Evolutionary conservation across 2,113 vertebrate genomes (phyloP).

Genomic region (Aviceda subcristata): DNA sequence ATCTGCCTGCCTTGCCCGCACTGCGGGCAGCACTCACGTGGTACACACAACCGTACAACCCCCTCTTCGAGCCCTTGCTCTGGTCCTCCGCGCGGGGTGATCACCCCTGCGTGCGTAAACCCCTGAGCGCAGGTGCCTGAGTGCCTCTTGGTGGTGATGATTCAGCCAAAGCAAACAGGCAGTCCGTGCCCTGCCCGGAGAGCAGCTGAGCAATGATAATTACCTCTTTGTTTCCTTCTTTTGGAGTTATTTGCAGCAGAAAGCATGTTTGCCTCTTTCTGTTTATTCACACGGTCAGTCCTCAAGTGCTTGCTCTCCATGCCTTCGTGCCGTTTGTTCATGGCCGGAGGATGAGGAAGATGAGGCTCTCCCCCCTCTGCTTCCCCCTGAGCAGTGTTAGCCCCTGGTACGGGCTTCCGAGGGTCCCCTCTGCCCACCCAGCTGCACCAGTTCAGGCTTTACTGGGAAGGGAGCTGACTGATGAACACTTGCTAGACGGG

Average conservation of each 20-base stretch:
- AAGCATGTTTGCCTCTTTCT: not conserved
- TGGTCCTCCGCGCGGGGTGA: not conserved
- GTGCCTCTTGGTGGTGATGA: not conserved
- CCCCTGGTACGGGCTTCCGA: fast-evolving
- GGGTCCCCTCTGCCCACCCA: not conserved
- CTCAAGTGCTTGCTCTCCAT: not conserved
- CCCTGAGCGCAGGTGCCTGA: not conserved
- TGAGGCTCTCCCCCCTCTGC: not conserved
- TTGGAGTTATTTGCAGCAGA: not conserved
- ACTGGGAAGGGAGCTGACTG: not conserved
- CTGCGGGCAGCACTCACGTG: not conserved
- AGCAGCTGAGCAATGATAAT: not conserved
- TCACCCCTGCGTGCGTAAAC: fast-evolving
- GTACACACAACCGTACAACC: fast-evolving
- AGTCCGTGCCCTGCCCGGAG: not conserved
- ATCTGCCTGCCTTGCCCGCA: too few species aligned
- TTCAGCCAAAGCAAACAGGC: not conserved
- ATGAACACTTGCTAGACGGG: not conserved
- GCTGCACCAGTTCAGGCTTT: not conserved
- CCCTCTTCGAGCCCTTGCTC: fast-evolving
- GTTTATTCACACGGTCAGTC: not conserved
- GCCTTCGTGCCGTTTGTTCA: not conserved
- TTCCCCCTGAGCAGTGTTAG: not conserved
- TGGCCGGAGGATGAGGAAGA: not conserved
- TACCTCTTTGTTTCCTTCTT: not conserved